These are phyloP conservation scores for Nothoprocta pentlandii DNA, from an alignment of 2,113 vertebrate species.

Conservation along the genomic window DNA sequence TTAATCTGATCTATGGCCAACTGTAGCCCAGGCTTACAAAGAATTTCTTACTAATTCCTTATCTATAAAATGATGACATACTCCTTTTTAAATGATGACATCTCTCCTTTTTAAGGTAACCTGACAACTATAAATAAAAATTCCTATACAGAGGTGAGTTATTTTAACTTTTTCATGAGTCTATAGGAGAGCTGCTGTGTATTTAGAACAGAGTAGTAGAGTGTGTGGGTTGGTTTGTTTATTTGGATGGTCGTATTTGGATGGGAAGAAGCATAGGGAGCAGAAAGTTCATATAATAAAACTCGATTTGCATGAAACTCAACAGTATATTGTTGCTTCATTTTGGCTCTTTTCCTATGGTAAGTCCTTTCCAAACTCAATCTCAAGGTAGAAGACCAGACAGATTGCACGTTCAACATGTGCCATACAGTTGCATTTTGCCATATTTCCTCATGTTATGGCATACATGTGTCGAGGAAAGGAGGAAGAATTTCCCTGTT, in stretches of 20 bases:
- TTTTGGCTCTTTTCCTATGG: constrained; percentile 61
- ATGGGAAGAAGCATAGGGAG: constrained; percentile 39
- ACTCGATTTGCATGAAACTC: constrained; percentile 51
- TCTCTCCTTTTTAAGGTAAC: not conserved
- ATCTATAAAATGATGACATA: not conserved
- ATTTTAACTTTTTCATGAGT: not conserved
- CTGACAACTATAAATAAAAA: not conserved
- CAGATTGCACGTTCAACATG: constrained; percentile 36
- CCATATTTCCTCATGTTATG: constrained; percentile 59
- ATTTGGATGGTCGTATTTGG: constrained; percentile 53
- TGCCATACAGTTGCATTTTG: constrained; percentile 44
- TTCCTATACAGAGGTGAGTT: not conserved
- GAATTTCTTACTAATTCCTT: not conserved
- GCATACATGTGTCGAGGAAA: not conserved
- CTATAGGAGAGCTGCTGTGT: not conserved
- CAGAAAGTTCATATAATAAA: constrained; percentile 47
- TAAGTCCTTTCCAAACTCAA: constrained; percentile 52
- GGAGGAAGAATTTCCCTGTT: constrained; percentile 22
- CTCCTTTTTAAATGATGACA: not conserved
- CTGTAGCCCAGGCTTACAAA: not conserved
- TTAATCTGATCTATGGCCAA: not conserved
- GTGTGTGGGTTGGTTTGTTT: constrained; percentile 46
- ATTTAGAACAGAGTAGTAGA: not conserved
- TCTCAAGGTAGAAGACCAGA: constrained; percentile 14
- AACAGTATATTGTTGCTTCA: constrained; percentile 2